A percentile compares a stretch with the other conserved stretches of the same genome.
phyloP scores from a whole-genome alignment of 2,888 invertebrate genomes.

The Electrophaes corylata region DNA sequence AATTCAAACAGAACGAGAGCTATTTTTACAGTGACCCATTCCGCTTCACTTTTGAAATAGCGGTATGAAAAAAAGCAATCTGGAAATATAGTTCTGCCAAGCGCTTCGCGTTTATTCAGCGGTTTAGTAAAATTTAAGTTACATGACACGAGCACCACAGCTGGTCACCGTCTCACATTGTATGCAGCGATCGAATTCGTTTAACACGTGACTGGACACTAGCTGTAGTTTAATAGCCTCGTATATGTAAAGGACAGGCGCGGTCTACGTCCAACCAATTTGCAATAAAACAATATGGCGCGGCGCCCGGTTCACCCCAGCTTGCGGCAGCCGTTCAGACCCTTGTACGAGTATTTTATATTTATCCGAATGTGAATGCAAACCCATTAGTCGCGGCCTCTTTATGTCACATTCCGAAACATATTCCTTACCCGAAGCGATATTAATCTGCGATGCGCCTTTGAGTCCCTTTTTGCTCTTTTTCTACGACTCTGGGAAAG shows the following conservation, averaged over 20 bases:
- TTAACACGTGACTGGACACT: conserved; percentile 82
- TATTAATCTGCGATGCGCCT: conserved; percentile 53
- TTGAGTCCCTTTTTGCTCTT: conserved; percentile 43
- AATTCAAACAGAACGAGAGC: conserved; percentile 10
- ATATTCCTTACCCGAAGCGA: conserved; percentile 49
- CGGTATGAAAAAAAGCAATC: conserved; percentile 25
- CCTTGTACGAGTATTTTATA: conserved; percentile 55
- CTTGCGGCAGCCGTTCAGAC: conserved; percentile 58
- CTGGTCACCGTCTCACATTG: conserved; percentile 61
- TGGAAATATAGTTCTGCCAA: conserved; percentile 40
- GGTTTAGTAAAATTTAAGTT: conserved; percentile 48
- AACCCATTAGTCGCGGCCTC: conserved; percentile 64
- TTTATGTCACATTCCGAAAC: conserved; percentile 61
- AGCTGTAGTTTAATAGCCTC: conserved; percentile 80
- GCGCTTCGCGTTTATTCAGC: conserved; percentile 43
- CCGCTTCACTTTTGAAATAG: conserved; percentile 25
- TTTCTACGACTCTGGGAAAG: conserved; percentile 41
- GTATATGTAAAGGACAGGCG: conserved; percentile 83
- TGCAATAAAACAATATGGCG: conserved; percentile 84
- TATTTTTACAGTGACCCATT: conserved; percentile 20
- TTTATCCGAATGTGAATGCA: conserved; percentile 56
- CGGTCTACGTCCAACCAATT: conserved; percentile 81
- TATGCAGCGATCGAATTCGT: conserved; percentile 79
- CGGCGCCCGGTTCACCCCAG: conserved; percentile 58
- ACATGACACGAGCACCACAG: conserved; percentile 52